These are phyloP conservation scores for Ctena decussata DNA, from an alignment of 2,888 invertebrate genomes.

Conservation along the genomic window DNA sequence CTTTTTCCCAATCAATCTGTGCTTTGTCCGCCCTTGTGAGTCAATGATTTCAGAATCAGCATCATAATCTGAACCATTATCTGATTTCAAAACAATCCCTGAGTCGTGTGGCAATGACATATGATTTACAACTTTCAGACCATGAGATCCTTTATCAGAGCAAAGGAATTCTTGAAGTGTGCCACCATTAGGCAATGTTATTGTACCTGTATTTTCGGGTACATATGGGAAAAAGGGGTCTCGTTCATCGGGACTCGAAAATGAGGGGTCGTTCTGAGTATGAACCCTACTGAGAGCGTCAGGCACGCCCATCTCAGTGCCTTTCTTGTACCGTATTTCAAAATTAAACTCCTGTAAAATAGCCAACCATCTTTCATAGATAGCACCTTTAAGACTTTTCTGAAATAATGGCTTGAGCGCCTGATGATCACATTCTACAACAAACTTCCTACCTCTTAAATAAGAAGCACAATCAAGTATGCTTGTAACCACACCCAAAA, in stretches of 20 bases:
- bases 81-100: too few relatives aligned
- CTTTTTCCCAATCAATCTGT: too few relatives aligned
- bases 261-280: background rate
- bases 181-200: too few relatives aligned
- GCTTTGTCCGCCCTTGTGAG: too few relatives aligned
- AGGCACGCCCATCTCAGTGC: constrained; percentile 31
- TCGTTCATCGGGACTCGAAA: constrained; percentile 32
- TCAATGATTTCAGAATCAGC: too few relatives aligned
- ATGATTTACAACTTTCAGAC: too few relatives aligned
- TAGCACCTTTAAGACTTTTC: constrained; percentile 39
- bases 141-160: too few relatives aligned
- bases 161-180: too few relatives aligned
- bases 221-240: constrained; percentile 43
- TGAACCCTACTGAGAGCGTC: constrained; percentile 4
- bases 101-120: too few relatives aligned
- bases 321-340: constrained; percentile 42
- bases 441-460: background rate
- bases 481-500: constrained; percentile 44
- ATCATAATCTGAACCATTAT: too few relatives aligned
- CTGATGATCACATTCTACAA: constrained; percentile 32
- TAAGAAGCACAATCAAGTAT: constrained; percentile 1
- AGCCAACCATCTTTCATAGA: constrained; percentile 59
- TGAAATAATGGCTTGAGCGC: constrained; percentile 30
- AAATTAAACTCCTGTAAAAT: constrained; percentile 54
- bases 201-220: constrained; percentile 27